Evolutionary conservation across 2,797 vertebrate species (phyloP).

Genomic region (Sparus aurata): DNA sequence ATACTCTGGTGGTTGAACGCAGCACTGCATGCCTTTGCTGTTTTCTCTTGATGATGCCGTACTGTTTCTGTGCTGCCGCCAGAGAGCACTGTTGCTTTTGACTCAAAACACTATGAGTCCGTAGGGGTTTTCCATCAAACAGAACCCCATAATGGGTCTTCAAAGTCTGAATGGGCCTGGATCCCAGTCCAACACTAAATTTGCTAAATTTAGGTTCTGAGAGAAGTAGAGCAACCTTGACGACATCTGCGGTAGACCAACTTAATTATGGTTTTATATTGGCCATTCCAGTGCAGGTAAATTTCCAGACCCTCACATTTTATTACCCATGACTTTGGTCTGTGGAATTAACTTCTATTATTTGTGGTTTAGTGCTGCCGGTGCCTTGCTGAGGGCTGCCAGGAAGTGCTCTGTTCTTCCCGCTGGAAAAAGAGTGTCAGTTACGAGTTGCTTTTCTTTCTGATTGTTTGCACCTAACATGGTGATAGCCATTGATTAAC

Average conservation of each 20-base stretch:
- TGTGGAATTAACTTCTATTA: slow-evolving; percentile 55
- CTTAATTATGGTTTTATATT: slow-evolving; percentile 51
- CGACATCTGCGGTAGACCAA: slow-evolving; percentile 19
- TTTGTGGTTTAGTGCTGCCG: slow-evolving; percentile 46
- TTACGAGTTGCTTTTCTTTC: slow-evolving; percentile 16
- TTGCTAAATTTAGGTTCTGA: not conserved
- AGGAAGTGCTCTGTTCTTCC: slow-evolving; percentile 39
- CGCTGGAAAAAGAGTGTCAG: slow-evolving; percentile 46
- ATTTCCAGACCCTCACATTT: slow-evolving; percentile 58
- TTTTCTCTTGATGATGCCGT: slow-evolving; percentile 5
- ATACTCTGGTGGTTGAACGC: slow-evolving; percentile 70
- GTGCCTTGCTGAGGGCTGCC: slow-evolving; percentile 45
- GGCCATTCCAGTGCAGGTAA: slow-evolving; percentile 51
- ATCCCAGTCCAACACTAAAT: slow-evolving; percentile 1
- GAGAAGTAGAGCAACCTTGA: slow-evolving; percentile 8
- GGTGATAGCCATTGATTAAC: slow-evolving; percentile 32
- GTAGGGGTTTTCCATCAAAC: slow-evolving; percentile 9
- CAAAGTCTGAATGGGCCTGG: not conserved
- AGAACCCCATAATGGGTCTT: slow-evolving; percentile 10
- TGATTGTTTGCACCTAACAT: slow-evolving; percentile 31
- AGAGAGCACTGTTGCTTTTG: slow-evolving; percentile 60
- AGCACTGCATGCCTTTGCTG: slow-evolving; percentile 39
- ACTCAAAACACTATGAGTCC: not conserved
- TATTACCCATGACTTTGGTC: slow-evolving; percentile 58
- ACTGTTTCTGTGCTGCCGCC: slow-evolving; percentile 40